Base-by-base conservation (phyloP, 2,888 invertebrate genomes). In the Antitype chi region DNA sequence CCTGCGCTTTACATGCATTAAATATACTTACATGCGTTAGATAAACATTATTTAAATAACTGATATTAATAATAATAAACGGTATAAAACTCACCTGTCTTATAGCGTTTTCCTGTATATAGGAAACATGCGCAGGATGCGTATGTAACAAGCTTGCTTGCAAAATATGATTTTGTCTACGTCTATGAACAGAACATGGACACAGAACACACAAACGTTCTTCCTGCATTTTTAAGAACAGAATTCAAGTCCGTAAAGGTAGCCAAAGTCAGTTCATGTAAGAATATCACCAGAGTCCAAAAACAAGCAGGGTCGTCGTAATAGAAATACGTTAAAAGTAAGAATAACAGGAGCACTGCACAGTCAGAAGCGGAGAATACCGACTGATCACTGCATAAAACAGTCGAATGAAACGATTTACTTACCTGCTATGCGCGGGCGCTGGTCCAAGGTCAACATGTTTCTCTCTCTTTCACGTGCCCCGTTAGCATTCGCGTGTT, bases 11-110 rank as follows among this genome's bases (percentile, higher is more conserved):
- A 76, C 63, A 76, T 76, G 66, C 68, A 59, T 70, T 70, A 70
- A 70, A 70, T 70, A 70, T 70, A 70, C 47, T 59, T 70, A 70
- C 47, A 70, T 70, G 69, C 69, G 69, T 59, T 70, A 70, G 47
- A 59, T 70, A 70, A 70, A 70, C 70, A 70, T 70, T 70, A 70
- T 70, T 70, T 70, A 60, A 70, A 70, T 70, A 70, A 70, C 70
- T 70, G 70, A 70, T 70, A 70, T 70, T 70, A 70, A 47, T 70
- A 70, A 70, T 70, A 70, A 70, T 70, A 70, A 70, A 70, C 59
- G 5, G 70, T 70, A 59, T 70, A 70, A 70, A 59, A 70, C 70
- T 70, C 70, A 70, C 59, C 59, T 59, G 70, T 59, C 59, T 70
- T 70, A 70, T 70, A 70, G 70, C 70, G 70, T 70, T 70, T 70